Conservation (phyloP, 2,113 vertebrate species). For the Collichthys lucidus region DNA sequence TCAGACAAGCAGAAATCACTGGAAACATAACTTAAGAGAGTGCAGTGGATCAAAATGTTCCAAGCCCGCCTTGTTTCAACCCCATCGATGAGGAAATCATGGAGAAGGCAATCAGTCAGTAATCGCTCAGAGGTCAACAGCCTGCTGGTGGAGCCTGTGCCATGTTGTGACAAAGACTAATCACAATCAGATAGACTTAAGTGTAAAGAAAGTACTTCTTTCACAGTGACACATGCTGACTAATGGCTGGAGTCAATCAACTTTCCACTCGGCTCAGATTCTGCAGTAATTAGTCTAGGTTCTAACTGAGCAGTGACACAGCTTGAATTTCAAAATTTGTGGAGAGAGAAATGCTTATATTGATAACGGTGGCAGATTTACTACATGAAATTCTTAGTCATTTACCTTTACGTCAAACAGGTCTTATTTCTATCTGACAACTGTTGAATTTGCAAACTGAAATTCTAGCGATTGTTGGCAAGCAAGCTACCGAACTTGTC, state of each 20-base stretch:
- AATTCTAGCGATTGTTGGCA: no score
- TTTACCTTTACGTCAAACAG: neutral
- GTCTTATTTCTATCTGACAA: neutral
- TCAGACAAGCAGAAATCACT: constrained; percentile 30
- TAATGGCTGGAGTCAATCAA: constrained; percentile 43
- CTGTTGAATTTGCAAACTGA: neutral
- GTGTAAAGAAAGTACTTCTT: constrained; percentile 27
- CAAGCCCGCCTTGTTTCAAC: constrained; percentile 1
- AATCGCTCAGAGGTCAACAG: constrained; percentile 59
- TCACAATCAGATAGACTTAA: constrained; percentile 61
- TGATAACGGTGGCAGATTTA: neutral
- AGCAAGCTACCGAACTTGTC: no score
- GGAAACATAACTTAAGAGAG: neutral
- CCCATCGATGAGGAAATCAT: constrained; percentile 10
- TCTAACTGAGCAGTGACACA: neutral
- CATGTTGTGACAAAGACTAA: constrained; percentile 52
- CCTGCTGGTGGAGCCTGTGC: constrained; percentile 18
- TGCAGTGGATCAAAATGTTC: constrained; percentile 7
- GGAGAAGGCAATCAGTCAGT: constrained; percentile 54
- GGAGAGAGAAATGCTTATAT: neutral
- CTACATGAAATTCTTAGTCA: neutral
- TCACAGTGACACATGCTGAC: constrained; percentile 34
- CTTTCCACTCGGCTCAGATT: constrained; percentile 32
- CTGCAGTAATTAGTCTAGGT: neutral
- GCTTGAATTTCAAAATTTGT: neutral